A percentile compares a stretch with the other conserved stretches of the same genome.
Conservation (phyloP, 64 coral and sea anemone genomes). For the Stylophora pistillata region DNA sequence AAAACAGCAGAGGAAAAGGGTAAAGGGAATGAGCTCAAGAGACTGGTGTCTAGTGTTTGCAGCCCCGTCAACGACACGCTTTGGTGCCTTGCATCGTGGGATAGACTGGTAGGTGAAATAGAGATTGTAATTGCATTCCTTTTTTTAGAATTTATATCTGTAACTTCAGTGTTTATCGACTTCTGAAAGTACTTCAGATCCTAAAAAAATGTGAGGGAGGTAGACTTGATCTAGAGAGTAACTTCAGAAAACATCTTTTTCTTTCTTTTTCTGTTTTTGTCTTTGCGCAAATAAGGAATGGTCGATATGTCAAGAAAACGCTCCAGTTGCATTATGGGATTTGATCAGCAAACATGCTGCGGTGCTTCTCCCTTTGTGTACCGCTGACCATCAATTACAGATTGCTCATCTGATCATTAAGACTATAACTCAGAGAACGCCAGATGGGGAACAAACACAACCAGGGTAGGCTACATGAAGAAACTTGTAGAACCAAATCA, state of each 20-base stretch:
- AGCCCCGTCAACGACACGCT: neutral
- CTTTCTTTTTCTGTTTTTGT: neutral
- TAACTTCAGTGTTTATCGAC: neutral
- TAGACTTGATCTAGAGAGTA: too few species aligned
- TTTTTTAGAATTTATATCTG: neutral
- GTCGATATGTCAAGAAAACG: slow-evolving; percentile 11
- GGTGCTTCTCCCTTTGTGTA: slow-evolving; percentile 32
- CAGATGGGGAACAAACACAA: neutral
- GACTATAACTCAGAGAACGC: neutral
- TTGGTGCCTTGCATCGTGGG: neutral
- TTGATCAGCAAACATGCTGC: slow-evolving; percentile 21
- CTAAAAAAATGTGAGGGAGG: neutral
- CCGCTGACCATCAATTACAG: slow-evolving; percentile 31
- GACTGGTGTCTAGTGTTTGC: slow-evolving; percentile 21
- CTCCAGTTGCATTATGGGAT: slow-evolving; percentile 41
- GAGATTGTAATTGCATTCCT: too few species aligned
- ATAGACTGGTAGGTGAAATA: slow-evolving; percentile 1
- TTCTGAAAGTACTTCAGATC: neutral
- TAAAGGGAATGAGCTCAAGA: neutral
- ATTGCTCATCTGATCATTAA: slow-evolving; percentile 28
- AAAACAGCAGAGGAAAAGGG: neutral
- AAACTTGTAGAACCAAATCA: too few species aligned
- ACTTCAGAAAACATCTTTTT: neutral
- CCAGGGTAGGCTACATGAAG: slow-evolving; percentile 4
- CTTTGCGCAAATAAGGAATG: neutral